Percentiles rank a stretch among this genome's conserved stretches.
Evolutionary conservation across 2,888 invertebrate species (phyloP).

Genomic region (Sarcophaga subvicina): DNA sequence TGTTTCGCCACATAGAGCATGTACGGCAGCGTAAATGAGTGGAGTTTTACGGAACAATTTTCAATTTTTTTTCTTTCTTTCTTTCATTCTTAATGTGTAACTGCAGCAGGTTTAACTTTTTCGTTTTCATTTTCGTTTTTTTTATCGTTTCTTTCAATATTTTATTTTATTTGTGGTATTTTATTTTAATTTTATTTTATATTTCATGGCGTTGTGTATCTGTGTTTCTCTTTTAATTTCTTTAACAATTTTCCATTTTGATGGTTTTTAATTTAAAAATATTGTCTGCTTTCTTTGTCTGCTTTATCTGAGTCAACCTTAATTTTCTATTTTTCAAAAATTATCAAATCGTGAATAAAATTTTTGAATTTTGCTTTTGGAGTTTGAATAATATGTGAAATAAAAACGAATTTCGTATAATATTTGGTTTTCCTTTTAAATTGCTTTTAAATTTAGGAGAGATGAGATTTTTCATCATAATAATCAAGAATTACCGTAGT

Average conservation of each 20-base stretch:
- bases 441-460: too few relatives aligned
- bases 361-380: too few relatives aligned
- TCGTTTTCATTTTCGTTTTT: background rate
- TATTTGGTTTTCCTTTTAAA: too few relatives aligned
- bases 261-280: conserved; percentile 37
- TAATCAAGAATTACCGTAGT: too few relatives aligned
- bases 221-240: conserved; percentile 10
- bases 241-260: conserved; percentile 16
- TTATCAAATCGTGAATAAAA: too few relatives aligned
- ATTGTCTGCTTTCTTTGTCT: background rate
- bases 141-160: background rate
- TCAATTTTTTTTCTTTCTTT: background rate
- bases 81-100: conserved; percentile 29
- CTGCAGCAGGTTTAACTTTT: conserved; percentile 44
- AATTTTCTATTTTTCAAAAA: too few relatives aligned
- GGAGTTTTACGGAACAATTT: conserved; percentile 41
- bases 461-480: too few relatives aligned
- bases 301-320: too few relatives aligned
- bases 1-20: conserved; percentile 70
- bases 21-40: conserved; percentile 69
- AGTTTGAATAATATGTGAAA: too few relatives aligned
- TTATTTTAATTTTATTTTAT: background rate
- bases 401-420: too few relatives aligned
- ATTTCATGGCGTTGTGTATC: background rate
- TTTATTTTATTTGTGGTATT: conserved; percentile 1